Conservation (phyloP, 2,797 vertebrate species). For the Coccyzus lansbergi region DNA sequence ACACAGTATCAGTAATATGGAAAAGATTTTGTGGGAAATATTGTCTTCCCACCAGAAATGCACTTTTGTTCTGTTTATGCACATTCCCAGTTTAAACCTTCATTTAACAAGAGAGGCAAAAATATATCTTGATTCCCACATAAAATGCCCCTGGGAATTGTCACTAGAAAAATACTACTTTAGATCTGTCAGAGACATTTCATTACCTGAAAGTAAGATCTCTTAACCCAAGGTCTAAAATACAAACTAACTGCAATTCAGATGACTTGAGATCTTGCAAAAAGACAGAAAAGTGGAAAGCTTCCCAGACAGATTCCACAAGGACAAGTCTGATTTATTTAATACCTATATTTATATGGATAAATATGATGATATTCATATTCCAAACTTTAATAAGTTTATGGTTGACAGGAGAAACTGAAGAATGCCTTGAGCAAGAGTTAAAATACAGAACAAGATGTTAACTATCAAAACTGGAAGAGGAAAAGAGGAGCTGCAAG, state of each 20-base stretch:
- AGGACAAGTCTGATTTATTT: conserved; percentile 58
- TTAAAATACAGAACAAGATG: conserved; percentile 15
- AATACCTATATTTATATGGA: conserved; percentile 55
- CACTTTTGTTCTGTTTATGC: not conserved
- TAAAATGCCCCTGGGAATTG: not conserved
- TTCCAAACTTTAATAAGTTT: conserved; percentile 55
- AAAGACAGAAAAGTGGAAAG: conserved; percentile 32
- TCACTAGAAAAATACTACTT: not conserved
- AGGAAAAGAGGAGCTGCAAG: not conserved
- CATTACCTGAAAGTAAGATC: conserved; percentile 43
- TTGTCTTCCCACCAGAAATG: not conserved
- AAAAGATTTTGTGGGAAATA: not conserved
- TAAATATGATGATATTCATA: conserved; percentile 65
- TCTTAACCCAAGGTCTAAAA: conserved; percentile 36
- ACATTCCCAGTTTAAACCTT: not conserved
- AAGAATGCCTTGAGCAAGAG: conserved; percentile 30
- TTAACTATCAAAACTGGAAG: not conserved
- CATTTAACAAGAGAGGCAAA: not conserved
- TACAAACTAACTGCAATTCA: conserved; percentile 52
- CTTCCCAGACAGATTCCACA: not conserved
- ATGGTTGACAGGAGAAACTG: conserved; percentile 30
- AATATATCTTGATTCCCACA: not conserved
- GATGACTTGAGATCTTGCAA: conserved; percentile 29
- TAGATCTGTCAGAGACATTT: conserved; percentile 18
- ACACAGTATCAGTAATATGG: not conserved